phyloP scores from a whole-genome alignment of 2,113 vertebrate species.

The Zootoca vivipara region DNA sequence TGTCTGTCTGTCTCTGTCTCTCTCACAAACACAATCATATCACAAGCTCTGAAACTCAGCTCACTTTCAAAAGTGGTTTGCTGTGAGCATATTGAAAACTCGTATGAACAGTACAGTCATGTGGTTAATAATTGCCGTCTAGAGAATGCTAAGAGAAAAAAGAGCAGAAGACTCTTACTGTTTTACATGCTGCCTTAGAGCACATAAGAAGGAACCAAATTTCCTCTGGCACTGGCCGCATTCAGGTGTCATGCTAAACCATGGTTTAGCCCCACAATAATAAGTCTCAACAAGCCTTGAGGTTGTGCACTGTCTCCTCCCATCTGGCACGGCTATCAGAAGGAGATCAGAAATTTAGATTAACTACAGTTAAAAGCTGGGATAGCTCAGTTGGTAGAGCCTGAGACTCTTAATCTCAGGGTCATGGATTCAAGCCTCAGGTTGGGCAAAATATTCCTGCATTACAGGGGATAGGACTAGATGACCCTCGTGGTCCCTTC shows the following conservation, averaged over 20 bases:
- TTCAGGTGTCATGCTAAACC: background rate
- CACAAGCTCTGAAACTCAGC: background rate
- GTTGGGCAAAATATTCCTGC: no score
- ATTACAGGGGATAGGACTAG: no score
- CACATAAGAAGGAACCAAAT: slow-evolving; percentile 13
- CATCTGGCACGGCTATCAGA: background rate
- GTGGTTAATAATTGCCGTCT: background rate
- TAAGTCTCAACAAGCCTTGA: background rate
- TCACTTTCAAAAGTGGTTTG: background rate
- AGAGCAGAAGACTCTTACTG: background rate
- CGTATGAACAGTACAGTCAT: background rate
- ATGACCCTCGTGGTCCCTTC: no score
- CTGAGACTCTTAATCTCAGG: background rate
- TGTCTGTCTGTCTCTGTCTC: background rate
- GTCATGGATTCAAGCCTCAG: no score
- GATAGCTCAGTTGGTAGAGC: background rate
- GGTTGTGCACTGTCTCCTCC: background rate
- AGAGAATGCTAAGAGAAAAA: background rate
- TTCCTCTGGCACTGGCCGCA: background rate
- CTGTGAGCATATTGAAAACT: background rate
- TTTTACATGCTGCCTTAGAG: background rate
- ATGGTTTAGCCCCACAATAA: background rate
- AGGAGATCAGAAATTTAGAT: background rate
- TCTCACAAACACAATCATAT: background rate
- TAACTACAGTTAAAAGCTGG: background rate